A percentile compares a stretch with the other conserved stretches of the same genome.
These are phyloP conservation scores for Alcedo quadribrachys DNA, from an alignment of 2,797 vertebrate genomes.

Conservation along the genomic window DNA sequence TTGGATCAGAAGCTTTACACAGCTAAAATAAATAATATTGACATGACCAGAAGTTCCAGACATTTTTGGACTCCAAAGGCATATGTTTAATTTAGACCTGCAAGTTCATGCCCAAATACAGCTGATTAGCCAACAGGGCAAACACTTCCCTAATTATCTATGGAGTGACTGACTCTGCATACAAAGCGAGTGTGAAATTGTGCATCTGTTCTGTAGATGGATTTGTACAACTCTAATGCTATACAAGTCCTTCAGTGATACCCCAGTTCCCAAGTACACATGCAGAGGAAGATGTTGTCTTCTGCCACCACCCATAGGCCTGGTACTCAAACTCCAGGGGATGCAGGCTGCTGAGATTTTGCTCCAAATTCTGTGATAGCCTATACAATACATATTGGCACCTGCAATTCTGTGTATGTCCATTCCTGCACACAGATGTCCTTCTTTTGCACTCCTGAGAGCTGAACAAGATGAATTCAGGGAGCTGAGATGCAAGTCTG, in stretches of 20 bases:
- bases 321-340: not conserved
- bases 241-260: not conserved
- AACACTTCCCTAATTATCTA: not conserved
- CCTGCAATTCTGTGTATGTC: not conserved
- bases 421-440: not conserved
- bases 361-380: not conserved
- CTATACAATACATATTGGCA: not conserved
- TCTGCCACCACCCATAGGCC: not conserved
- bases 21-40: not conserved
- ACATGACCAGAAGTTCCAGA: not conserved
- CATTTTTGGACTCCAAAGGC: not conserved
- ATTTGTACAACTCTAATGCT: not conserved
- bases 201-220: not conserved
- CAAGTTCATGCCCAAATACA: not conserved
- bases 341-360: not conserved
- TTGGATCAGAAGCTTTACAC: not conserved
- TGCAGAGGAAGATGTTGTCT: not conserved
- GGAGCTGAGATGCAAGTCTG: slow-evolving; percentile 1
- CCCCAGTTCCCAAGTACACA: not conserved
- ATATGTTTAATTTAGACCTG: not conserved
- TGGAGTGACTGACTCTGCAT: not conserved
- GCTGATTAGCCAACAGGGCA: not conserved
- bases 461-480: not conserved
- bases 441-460: not conserved
- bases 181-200: not conserved